These are phyloP conservation scores for Pterois miles DNA, from an alignment of 2,797 vertebrate species.

Conservation along the genomic window DNA sequence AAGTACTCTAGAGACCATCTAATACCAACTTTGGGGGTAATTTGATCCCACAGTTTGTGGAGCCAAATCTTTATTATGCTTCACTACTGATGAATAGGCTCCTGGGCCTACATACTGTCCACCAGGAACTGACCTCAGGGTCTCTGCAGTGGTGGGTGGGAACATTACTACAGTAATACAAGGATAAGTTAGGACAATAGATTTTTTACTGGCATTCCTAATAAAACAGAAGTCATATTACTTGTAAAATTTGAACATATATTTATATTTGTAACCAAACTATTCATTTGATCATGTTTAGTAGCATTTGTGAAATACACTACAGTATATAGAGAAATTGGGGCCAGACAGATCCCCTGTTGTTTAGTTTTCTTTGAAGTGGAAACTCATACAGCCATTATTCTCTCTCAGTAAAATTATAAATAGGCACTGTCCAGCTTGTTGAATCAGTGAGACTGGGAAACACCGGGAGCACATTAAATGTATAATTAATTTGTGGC, in stretches of 20 bases:
- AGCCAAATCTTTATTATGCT: too few relatives aligned
- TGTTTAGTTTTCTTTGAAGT: constrained; percentile 6
- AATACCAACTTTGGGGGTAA: too few relatives aligned
- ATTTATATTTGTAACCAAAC: not conserved
- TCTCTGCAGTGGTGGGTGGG: too few relatives aligned
- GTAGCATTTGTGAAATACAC: not conserved
- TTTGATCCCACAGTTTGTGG: too few relatives aligned
- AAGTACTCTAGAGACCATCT: too few relatives aligned
- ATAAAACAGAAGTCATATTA: not conserved
- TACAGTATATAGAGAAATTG: not conserved
- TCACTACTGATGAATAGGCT: too few relatives aligned
- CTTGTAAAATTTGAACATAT: not conserved
- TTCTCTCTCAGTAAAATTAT: constrained; percentile 1
- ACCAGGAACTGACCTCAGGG: too few relatives aligned
- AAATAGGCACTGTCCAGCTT: constrained; percentile 16
- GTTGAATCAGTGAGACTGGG: not conserved
- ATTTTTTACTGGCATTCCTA: not conserved
- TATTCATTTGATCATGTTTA: constrained; percentile 3
- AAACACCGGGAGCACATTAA: constrained; percentile 5
- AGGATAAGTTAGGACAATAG: too few relatives aligned
- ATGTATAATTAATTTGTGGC: constrained; percentile 17
- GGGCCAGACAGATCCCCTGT: not conserved
- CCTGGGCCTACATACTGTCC: too few relatives aligned
- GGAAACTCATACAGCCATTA: not conserved
- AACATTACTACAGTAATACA: too few relatives aligned